Evolutionary conservation across 2,797 vertebrate species (phyloP), one percentile per base, ranked within the genome.

Genomic region (Anguilla obscura): DNA sequence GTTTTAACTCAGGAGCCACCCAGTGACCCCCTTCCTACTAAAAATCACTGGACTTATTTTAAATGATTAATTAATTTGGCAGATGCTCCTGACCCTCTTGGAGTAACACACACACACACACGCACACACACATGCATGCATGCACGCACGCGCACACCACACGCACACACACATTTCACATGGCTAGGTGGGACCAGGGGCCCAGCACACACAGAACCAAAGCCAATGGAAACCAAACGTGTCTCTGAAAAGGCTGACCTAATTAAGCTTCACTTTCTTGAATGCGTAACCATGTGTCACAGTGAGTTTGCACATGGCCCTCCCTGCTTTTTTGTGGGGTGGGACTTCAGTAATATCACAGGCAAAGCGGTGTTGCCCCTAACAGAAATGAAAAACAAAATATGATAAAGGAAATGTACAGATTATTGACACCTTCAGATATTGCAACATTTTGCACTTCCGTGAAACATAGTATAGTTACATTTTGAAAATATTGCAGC

Each of bases 221-320:
- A 85, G 88, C 74, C 54, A 6, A 33, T 63, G 84, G 84, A 69
- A 74, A 76, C 88, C 89, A 85, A 89, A 79, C 82, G 69, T 18
- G n/a, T 10, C 9, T 89, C 83, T 50, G 71, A 30, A 1, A 40
- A 86, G 69, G 86, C 87, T 90, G 92, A 91, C 89, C 90, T 80
- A 91, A 80, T 91, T 92, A 86, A 71, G 85, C 69, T 87, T 54
- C 54, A 85, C 50, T 88, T 90, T 50, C 85, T 88, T 88, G 58
- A 91, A 87, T 80, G 87, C 36, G 0, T 21, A 21, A n/a, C 45
- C 50, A 76, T 30, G 50, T 24, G 86, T 79, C 84, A 4, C 18
- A 27, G 21, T n/a, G 56, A 24, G 87, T 79, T 66, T 69, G 80
- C 90, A 87, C 88, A 88, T 89, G 87, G 89, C 83, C 87, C 84